Percentiles rank a stretch among this genome's conserved stretches.
Conservation (phyloP, 2,113 vertebrate species). For the Zosterops japonicus region DNA sequence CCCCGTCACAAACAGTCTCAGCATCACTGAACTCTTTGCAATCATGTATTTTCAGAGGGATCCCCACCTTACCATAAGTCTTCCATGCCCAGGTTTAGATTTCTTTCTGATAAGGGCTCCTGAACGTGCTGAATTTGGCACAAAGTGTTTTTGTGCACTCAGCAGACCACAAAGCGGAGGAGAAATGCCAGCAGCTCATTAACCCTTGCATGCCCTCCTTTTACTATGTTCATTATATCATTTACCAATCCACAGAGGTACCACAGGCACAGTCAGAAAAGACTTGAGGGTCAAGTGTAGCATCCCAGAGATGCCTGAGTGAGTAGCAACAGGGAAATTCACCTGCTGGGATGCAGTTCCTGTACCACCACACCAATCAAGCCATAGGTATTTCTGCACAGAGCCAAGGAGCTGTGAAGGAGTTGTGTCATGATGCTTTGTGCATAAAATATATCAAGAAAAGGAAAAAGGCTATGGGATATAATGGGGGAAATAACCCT, state of each 20-base stretch:
- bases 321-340: neutral
- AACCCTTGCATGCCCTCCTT: neutral
- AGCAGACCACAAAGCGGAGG: neutral
- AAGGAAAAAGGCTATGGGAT: neutral
- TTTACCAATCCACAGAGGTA: neutral
- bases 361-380: neutral
- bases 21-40: neutral
- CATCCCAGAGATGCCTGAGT: neutral
- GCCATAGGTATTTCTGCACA: neutral
- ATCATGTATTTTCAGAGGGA: neutral
- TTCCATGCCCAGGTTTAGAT: neutral
- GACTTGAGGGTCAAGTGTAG: neutral
- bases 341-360: neutral
- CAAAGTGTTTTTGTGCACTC: neutral
- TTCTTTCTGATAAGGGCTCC: neutral
- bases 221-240: neutral
- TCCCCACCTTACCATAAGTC: neutral
- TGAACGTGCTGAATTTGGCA: neutral
- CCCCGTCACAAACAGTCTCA: neutral
- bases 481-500: neutral
- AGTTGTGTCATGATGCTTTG: neutral
- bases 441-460: neutral
- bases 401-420: neutral
- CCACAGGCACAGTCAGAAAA: neutral
- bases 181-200: slow-evolving; percentile 4